Evolutionary conservation across 2,888 invertebrate genomes (phyloP), one percentile per base, ranked within the genome.

Genomic region (Seira sanloemensis): DNA sequence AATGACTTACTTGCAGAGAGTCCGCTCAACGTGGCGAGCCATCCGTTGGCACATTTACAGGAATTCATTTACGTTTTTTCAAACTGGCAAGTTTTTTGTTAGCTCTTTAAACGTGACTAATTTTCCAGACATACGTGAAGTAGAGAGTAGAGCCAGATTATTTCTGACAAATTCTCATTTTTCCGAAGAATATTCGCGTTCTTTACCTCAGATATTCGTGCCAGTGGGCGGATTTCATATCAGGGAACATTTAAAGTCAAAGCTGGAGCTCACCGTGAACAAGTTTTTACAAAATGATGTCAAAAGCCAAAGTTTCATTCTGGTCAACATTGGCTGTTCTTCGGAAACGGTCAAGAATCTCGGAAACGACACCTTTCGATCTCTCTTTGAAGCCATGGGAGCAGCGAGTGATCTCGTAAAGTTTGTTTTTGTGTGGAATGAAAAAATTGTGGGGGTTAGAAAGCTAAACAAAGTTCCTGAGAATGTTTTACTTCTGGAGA

Each of bases 141-240:
- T 81, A 24, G 26, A 74, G 18, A 23, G 19, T 27, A 81, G 75
- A 25, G 74, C 75, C 12, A 81, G 75, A 24, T 37, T 81, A 54
- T 18, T 81, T n/a, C 24, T 81, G n/a, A 65, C 66, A 1, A 81
- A 81, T 24, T 27, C 58, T 27, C 81, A 81, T 25, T 81, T 69
- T 58, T 68, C 75, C 1, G 58, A 74, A n/a, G 68, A 75, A n/a
- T 62, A 74, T 37, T 25, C 75, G 2, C 25, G 81, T 9, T 74
- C 81, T n/a, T 5, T 81, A 1, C 69, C 74, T 27, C 75, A 74
- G 1, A 25, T 68, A 4, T 23, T 68, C 19, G 77, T 77, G 2
- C 58, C 67, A 18, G 68, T 77, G 25, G 77, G 77, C 1, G 77
- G 77, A 2, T 9, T 77, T 25, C 77, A 77, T 26, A 77, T 77